phyloP scores from a whole-genome alignment of 2,888 invertebrate species.

The Nomada hirtipes region DNA sequence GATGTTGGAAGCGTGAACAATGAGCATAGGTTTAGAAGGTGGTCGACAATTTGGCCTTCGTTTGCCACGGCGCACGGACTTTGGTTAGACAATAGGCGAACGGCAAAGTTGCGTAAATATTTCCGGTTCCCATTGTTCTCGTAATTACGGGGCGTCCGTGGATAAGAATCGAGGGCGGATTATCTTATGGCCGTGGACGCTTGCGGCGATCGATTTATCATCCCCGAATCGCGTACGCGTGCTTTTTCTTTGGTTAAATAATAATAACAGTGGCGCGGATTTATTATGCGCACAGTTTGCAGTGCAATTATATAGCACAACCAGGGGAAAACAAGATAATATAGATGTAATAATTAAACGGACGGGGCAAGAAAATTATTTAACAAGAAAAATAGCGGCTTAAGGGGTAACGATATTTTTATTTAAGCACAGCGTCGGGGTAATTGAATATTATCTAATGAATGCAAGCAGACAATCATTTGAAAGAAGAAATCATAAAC shows the following conservation, averaged over 20 bases:
- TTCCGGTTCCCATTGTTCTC: slow-evolving; percentile 40
- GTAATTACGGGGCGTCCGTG: neutral
- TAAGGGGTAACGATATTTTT: too few relatives aligned
- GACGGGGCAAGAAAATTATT: too few relatives aligned
- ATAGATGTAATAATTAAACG: too few relatives aligned
- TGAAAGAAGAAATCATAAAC: neutral
- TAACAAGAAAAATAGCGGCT: too few relatives aligned
- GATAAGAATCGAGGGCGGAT: neutral
- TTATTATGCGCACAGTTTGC: too few relatives aligned
- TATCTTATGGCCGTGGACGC: neutral
- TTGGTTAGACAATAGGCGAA: slow-evolving; percentile 46
- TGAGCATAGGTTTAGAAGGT: slow-evolving; percentile 52
- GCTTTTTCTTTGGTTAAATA: too few relatives aligned
- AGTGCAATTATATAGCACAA: too few relatives aligned
- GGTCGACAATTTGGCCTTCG: slow-evolving; percentile 63
- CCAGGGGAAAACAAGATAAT: too few relatives aligned
- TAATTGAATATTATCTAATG: too few relatives aligned
- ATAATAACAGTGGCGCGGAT: too few relatives aligned
- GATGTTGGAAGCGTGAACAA: slow-evolving; percentile 50
- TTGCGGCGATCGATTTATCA: neutral
- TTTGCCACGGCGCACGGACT: slow-evolving; percentile 19
- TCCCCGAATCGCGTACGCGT: neutral
- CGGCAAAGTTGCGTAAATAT: slow-evolving; percentile 54
- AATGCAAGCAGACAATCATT: neutral
- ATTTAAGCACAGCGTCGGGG: too few relatives aligned